These are phyloP conservation scores for Axea sp. DNA, from an alignment of 2,888 invertebrate genomes.

Conservation along the genomic window DNA sequence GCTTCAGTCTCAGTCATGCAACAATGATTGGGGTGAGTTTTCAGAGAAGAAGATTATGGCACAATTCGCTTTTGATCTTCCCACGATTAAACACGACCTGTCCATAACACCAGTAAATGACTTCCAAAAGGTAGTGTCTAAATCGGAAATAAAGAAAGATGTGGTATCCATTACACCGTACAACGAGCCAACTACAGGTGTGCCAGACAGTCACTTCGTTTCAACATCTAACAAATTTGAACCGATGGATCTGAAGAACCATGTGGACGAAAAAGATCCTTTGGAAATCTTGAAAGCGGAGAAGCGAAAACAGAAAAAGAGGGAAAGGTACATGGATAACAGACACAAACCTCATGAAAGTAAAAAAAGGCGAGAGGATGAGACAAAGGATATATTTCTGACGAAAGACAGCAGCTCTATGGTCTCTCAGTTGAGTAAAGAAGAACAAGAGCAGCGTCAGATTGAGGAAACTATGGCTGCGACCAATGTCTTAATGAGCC, in stretches of 20 bases:
- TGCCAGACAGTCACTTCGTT: conserved; percentile 50
- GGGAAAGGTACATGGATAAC: conserved; percentile 65
- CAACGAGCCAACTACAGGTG: conserved; percentile 61
- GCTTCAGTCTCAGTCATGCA: conserved; percentile 58
- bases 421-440: conserved; percentile 68
- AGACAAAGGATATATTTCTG: conserved; percentile 62
- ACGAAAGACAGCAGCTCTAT: conserved; percentile 64
- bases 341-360: conserved; percentile 71
- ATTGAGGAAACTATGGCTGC: conserved; percentile 79
- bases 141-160: conserved; percentile 72
- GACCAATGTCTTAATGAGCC: conserved; percentile 78
- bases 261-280: conserved; percentile 66
- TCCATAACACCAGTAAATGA: conserved; percentile 76
- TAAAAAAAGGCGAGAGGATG: conserved; percentile 70
- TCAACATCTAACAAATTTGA: conserved; percentile 65
- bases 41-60: conserved; percentile 71
- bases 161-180: conserved; percentile 75
- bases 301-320: conserved; percentile 67
- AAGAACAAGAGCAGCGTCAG: conserved; percentile 75
- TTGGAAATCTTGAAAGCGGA: conserved; percentile 68
- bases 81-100: conserved; percentile 70
- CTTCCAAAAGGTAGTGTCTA: conserved; percentile 68
- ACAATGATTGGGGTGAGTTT: conserved; percentile 71
- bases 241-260: conserved; percentile 63
- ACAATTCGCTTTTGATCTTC: conserved; percentile 71